These are phyloP conservation scores for Sicus ferrugineus DNA, from an alignment of 2,888 invertebrate genomes.

Conservation along the genomic window DNA sequence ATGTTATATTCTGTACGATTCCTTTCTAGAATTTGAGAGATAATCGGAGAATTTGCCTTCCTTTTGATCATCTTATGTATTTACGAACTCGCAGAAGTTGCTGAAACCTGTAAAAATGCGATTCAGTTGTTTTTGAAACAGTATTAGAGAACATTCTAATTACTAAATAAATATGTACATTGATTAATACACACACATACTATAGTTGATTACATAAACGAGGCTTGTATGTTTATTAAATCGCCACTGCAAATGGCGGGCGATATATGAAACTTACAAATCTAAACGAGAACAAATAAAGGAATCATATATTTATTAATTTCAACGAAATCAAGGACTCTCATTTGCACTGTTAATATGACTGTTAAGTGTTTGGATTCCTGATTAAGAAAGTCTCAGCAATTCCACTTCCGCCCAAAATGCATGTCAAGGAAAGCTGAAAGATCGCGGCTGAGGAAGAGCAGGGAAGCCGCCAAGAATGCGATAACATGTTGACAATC, in stretches of 20 bases:
- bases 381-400: too few relatives aligned
- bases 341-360: not conserved
- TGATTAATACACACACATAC: conserved; percentile 28
- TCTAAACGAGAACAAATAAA: conserved; percentile 36
- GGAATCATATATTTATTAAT: conserved; percentile 41
- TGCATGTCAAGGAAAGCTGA: too few relatives aligned
- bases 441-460: too few relatives aligned
- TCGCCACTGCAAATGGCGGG: conserved; percentile 33
- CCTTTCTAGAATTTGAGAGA: not conserved
- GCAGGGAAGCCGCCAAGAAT: too few relatives aligned
- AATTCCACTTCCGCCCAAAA: too few relatives aligned
- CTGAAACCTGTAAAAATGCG: conserved; percentile 33
- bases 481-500: too few relatives aligned
- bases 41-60: not conserved
- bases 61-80: not conserved
- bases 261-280: conserved; percentile 27
- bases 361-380: not conserved
- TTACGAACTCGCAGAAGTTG: not conserved
- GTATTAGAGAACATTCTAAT: not conserved
- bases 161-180: conserved; percentile 36
- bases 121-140: conserved; percentile 30
- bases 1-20: too few relatives aligned
- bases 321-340: conserved; percentile 17
- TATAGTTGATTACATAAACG: conserved; percentile 19
- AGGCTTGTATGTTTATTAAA: conserved; percentile 35